phyloP scores from a whole-genome alignment of 2,113 vertebrate species.

The Malurus alboscapulatus region DNA sequence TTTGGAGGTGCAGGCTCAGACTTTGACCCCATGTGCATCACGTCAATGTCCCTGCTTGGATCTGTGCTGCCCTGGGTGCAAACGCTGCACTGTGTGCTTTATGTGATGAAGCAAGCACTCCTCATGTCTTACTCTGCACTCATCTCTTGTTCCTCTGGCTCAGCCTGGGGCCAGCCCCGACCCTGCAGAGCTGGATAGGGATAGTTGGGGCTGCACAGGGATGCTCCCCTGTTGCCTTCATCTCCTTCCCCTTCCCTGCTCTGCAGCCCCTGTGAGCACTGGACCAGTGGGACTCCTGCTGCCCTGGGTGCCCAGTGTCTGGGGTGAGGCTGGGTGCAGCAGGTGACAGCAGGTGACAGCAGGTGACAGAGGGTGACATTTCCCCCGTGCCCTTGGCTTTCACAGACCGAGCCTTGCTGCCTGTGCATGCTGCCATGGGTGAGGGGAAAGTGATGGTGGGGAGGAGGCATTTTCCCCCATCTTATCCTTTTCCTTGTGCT shows the following conservation, averaged over 20 bases:
- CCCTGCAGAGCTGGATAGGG: not conserved
- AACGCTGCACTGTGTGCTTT: accelerated
- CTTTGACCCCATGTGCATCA: not conserved
- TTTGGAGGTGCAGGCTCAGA: not conserved
- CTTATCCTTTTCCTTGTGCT: not conserved
- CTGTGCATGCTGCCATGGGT: accelerated
- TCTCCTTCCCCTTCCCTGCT: not conserved
- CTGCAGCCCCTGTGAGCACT: accelerated
- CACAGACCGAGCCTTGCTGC: accelerated
- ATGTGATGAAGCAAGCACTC: not conserved
- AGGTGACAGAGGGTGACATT: not conserved
- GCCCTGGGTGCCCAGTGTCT: not conserved
- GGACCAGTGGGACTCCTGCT: accelerated
- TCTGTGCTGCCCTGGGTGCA: accelerated
- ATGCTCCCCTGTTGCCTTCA: not conserved
- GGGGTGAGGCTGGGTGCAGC: not conserved
- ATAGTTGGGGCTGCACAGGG: accelerated
- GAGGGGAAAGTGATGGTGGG: accelerated
- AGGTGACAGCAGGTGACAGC: not conserved
- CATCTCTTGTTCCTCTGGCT: not conserved
- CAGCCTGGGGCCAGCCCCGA: not conserved
- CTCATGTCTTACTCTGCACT: not conserved
- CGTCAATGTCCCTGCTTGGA: not conserved
- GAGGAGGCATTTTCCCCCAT: not conserved
- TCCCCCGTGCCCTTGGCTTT: not conserved